Conservation (phyloP, 2,113 vertebrate species). For the Lycaon pictus region DNA sequence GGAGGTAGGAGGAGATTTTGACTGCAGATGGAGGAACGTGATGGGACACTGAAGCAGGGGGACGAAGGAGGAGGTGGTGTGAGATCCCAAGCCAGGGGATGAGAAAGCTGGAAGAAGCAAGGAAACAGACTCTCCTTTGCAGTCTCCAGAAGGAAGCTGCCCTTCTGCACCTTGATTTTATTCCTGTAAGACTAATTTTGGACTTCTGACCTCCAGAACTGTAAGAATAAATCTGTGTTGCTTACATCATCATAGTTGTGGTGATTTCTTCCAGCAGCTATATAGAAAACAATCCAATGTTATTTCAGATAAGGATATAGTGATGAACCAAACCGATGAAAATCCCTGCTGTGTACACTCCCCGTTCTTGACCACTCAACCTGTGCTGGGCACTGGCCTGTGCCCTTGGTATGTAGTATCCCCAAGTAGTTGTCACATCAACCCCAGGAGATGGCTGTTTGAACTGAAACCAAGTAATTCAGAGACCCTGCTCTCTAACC, state of each 20-base stretch:
- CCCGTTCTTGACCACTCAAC: not conserved
- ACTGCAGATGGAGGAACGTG: not conserved
- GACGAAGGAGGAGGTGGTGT: rapidly evolving
- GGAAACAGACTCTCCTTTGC: no score
- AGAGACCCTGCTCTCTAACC: not conserved
- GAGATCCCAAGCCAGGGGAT: rapidly evolving
- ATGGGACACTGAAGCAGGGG: not conserved
- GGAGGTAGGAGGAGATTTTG: not conserved
- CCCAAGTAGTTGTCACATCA: not conserved
- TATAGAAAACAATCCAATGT: not conserved
- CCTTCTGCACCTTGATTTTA: not conserved
- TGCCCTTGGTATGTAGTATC: not conserved
- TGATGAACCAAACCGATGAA: not conserved
- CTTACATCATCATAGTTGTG: not conserved
- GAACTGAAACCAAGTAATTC: not conserved
- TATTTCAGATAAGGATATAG: not conserved
- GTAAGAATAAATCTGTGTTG: not conserved
- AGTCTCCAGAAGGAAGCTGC: not conserved
- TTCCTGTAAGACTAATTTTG: not conserved
- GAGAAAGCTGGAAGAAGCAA: not conserved
- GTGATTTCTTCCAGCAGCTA: not conserved
- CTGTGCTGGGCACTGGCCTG: not conserved
- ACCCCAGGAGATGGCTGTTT: not conserved
- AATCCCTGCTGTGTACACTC: not conserved
- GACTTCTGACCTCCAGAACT: not conserved